These are phyloP conservation scores for Acanthoscelides obtectus DNA, from an alignment of 2,888 invertebrate species.

Conservation along the genomic window DNA sequence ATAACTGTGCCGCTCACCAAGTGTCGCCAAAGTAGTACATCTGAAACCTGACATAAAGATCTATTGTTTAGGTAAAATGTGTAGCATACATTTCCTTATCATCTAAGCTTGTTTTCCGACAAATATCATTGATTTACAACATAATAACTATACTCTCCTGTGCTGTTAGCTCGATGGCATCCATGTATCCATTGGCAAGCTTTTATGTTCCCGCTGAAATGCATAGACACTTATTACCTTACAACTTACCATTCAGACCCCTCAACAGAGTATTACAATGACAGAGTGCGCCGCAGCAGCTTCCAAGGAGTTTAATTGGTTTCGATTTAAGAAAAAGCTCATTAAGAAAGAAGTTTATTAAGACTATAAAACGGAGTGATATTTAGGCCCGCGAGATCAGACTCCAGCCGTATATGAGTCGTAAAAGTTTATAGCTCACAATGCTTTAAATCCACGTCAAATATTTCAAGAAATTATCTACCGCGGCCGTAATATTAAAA, in stretches of 20 bases:
- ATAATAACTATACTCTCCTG: too few species aligned
- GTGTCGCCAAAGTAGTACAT: too few species aligned
- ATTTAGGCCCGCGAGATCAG: conserved; percentile 10
- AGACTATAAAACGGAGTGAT: conserved; percentile 10
- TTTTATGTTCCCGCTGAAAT: not conserved
- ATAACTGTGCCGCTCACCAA: too few species aligned
- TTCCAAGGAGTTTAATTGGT: conserved; percentile 1
- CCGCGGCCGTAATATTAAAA: conserved; percentile 17
- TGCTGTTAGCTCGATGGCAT: too few species aligned
- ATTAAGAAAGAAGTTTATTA: conserved; percentile 9
- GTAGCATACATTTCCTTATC: too few species aligned
- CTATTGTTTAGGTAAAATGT: too few species aligned
- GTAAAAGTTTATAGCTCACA: conserved; percentile 16
- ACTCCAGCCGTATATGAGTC: conserved; percentile 6
- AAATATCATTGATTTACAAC: too few species aligned
- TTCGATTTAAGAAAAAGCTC: conserved; percentile 2
- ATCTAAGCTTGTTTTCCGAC: too few species aligned
- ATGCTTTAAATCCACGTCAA: conserved; percentile 15
- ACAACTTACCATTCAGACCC: not conserved
- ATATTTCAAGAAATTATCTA: conserved; percentile 17
- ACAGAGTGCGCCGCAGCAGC: not conserved
- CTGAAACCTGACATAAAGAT: too few species aligned
- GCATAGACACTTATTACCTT: not conserved
- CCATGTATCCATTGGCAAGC: not conserved
- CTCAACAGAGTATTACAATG: not conserved